Percentiles rank a stretch among this genome's conserved stretches.
These are phyloP conservation scores for Gulo gulo DNA, from an alignment of 2,113 vertebrate genomes.

Conservation along the genomic window DNA sequence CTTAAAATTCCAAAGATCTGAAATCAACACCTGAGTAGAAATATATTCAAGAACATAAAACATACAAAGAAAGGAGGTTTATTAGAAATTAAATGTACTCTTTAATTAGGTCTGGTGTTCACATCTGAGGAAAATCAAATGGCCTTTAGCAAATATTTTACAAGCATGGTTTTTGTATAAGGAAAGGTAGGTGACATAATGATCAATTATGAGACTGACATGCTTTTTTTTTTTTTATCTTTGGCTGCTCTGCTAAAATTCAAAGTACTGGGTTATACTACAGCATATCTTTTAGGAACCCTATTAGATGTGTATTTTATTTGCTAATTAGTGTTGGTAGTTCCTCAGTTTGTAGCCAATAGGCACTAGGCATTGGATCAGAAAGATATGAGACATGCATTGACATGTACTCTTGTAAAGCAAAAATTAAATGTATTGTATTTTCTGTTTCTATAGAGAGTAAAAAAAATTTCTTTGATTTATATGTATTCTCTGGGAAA, in stretches of 20 bases:
- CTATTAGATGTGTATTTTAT: slow-evolving; percentile 54
- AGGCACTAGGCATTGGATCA: background rate
- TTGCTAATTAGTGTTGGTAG: slow-evolving; percentile 63
- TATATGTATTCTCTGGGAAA: background rate
- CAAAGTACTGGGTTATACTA: slow-evolving; percentile 33
- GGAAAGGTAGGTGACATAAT: slow-evolving; percentile 47
- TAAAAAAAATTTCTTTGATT: background rate
- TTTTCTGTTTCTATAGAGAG: slow-evolving; percentile 38
- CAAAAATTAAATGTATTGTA: background rate
- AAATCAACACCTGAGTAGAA: slow-evolving; percentile 37
- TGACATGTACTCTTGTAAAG: background rate
- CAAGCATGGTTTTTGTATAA: slow-evolving; percentile 45
- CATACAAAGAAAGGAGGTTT: slow-evolving; percentile 22
- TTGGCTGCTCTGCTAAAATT: slow-evolving; percentile 58
- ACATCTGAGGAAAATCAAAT: slow-evolving; percentile 70
- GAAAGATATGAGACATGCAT: background rate
- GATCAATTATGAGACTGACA: slow-evolving; percentile 59
- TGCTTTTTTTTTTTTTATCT: slow-evolving; percentile 58
- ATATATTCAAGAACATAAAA: slow-evolving; percentile 11
- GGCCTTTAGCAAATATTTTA: slow-evolving; percentile 70
- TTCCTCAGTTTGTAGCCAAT: slow-evolving; percentile 22
- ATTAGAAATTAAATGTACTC: slow-evolving; percentile 55
- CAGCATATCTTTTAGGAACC: slow-evolving; percentile 20
- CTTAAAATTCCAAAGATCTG: slow-evolving; percentile 33
- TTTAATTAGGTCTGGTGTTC: slow-evolving; percentile 63